Conservation (phyloP, 2,797 vertebrate species). For the Pangasius larnaudii region DNA sequence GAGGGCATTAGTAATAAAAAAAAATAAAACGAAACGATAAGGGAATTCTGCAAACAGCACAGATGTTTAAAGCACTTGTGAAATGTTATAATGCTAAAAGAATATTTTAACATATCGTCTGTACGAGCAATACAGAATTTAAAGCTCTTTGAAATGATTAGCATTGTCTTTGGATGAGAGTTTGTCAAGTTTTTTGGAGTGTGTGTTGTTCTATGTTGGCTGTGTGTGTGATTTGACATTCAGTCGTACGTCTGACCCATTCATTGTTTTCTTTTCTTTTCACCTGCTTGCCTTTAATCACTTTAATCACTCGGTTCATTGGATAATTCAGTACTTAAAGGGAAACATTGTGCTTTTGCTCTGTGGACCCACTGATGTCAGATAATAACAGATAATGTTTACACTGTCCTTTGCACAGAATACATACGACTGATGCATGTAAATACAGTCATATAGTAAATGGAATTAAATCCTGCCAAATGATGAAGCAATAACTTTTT, state of each 20-base stretch:
- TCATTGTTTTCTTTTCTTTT: not conserved
- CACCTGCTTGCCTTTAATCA: slow-evolving; percentile 18
- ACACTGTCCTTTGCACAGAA: slow-evolving; percentile 24
- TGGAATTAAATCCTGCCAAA: not conserved
- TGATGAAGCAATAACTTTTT: not conserved
- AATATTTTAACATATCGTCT: not conserved
- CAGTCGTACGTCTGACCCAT: not conserved
- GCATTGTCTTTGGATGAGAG: slow-evolving; percentile 12
- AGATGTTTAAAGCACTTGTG: not conserved
- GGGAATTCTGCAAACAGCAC: not conserved
- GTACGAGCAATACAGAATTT: not conserved
- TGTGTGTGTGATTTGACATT: not conserved
- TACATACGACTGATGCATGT: slow-evolving; percentile 28
- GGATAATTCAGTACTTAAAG: not conserved
- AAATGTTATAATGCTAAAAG: not conserved
- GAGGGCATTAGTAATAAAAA: not conserved
- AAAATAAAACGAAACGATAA: not conserved
- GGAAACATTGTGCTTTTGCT: slow-evolving; percentile 3
- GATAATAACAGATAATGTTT: not conserved
- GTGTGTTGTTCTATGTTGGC: not conserved
- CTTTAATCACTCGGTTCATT: not conserved
- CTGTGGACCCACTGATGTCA: not conserved
- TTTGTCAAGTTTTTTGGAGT: not conserved
- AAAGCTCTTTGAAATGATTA: slow-evolving; percentile 6
- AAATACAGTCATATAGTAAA: not conserved